A percentile compares a stretch with the other conserved stretches of the same genome.
Conservation (phyloP, 1,140 invertebrate species). For the Drosophila azteca region DNA sequence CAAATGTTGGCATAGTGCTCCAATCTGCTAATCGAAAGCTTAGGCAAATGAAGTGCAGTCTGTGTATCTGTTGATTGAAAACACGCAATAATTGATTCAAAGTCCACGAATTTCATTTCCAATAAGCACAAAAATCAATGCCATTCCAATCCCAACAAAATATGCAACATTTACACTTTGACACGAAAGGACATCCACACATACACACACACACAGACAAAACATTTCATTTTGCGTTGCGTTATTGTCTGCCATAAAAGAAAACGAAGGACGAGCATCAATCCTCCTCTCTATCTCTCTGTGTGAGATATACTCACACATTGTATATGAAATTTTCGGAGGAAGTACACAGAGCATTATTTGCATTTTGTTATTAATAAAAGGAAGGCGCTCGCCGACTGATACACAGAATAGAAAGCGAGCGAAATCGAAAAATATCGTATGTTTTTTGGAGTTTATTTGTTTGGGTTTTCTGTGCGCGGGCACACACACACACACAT, state of each 20-base stretch:
- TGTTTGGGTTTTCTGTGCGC: constrained; percentile 22
- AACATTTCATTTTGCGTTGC: constrained; percentile 48
- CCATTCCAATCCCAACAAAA: constrained; percentile 30
- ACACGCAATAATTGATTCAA: constrained; percentile 13
- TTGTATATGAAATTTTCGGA: constrained; percentile 23
- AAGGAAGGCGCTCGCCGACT: constrained; percentile 5
- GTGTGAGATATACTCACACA: neutral
- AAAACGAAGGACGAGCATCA: constrained; percentile 5
- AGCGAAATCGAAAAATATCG: constrained; percentile 14
- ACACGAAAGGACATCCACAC: constrained; percentile 39
- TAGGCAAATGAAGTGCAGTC: constrained; percentile 33
- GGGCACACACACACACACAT: too few species aligned
- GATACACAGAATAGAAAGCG: neutral
- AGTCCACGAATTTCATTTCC: constrained; percentile 19
- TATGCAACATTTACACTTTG: constrained; percentile 65
- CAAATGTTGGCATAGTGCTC: constrained; percentile 8
- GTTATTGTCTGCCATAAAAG: constrained; percentile 55
- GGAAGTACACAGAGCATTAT: constrained; percentile 39
- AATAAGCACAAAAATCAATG: constrained; percentile 18
- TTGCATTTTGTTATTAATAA: constrained; percentile 79
- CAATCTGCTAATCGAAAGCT: neutral
- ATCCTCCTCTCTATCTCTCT: neutral
- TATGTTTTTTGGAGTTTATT: constrained; percentile 41
- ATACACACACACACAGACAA: too few species aligned
- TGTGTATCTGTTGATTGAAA: constrained; percentile 8